Evolutionary conservation across 2,113 vertebrate species (phyloP).

Genomic region (Todiramphus saurophagus): DNA sequence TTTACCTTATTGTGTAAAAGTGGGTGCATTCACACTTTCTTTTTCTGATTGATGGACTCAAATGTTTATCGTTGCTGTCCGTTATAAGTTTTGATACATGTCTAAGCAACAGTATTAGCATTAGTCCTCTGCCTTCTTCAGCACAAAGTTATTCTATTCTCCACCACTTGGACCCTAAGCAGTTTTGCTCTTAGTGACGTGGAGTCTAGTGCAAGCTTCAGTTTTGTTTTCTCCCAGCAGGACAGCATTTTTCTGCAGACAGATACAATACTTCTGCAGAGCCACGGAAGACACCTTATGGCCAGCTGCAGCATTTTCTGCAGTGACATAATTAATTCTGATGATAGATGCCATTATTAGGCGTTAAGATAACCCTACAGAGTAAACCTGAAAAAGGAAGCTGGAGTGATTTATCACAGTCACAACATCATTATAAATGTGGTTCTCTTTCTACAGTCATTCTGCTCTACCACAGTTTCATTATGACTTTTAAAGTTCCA

Average conservation of each 20-base stretch:
- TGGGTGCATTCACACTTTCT: neutral
- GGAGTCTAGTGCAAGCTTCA: neutral
- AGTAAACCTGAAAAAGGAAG: neutral
- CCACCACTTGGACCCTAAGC: neutral
- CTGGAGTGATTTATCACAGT: neutral
- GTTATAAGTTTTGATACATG: neutral
- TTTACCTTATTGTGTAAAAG: neutral
- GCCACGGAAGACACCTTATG: neutral
- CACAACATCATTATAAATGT: neutral
- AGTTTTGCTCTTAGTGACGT: neutral
- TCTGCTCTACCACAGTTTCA: neutral
- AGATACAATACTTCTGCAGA: neutral
- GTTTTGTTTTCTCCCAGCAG: neutral
- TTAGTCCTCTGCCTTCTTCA: neutral
- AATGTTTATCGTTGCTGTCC: neutral
- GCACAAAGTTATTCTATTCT: neutral
- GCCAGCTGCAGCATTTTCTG: neutral
- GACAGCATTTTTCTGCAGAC: neutral
- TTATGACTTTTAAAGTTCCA: neutral
- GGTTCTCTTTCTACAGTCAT: neutral
- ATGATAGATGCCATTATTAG: neutral
- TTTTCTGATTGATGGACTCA: neutral
- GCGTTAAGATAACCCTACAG: neutral
- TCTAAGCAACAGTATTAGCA: neutral
- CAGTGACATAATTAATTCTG: neutral